Base-by-base conservation (phyloP, 2,113 vertebrate genomes). In the Grammomys surdaster region DNA sequence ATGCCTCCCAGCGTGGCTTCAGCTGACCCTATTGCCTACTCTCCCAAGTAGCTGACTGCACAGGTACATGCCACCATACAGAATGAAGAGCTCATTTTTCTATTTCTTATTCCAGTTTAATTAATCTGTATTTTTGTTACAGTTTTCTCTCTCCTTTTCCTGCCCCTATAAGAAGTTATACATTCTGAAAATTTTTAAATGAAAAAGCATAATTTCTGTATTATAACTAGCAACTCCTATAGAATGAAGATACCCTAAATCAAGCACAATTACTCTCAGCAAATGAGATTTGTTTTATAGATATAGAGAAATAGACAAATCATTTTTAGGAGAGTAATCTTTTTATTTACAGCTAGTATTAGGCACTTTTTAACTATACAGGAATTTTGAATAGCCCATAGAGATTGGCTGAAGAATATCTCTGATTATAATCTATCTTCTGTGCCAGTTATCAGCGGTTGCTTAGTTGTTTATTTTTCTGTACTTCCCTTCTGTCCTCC, bases 261-360 rank as follows among this genome's bases (percentile, higher is more conserved):
- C 63, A 95, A 92, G 54, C 54, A 93, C 46, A 63, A 60, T 76
- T 92, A 63, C 81, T 94, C 94, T 31, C 17, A 95, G 1, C 81
- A 43, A 95, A 73, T 77, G 58, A 85, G 31, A 93, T 33, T 88
- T 95, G 5, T 90, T 97, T 97, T 94, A 12, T 63, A 73, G 80
- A 70, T 86, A 24, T 77, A 33, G 63, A 89, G 13, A 88, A 72
- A 72, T n/a, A 5, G 46, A 51, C 31, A 93, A 78, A 69, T 73
- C 33, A 58, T 77, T 97, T 96, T 91, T 93, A 84, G 65, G 9
- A 51, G 17, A 31, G 14, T 76, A 70, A 31, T 69, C 26, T 93
- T 94, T 92, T 48, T 93, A 60, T 91, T 70, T 95, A 46, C 36
- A 22, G 48, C 63, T 82, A 81, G 11, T 91, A 40, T 10, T 88